A percentile compares a stretch with the other conserved stretches of the same genome.
Evolutionary conservation across 23 tunicate genomes (phyloP).

Genomic region (Trididemnum clinides): DNA sequence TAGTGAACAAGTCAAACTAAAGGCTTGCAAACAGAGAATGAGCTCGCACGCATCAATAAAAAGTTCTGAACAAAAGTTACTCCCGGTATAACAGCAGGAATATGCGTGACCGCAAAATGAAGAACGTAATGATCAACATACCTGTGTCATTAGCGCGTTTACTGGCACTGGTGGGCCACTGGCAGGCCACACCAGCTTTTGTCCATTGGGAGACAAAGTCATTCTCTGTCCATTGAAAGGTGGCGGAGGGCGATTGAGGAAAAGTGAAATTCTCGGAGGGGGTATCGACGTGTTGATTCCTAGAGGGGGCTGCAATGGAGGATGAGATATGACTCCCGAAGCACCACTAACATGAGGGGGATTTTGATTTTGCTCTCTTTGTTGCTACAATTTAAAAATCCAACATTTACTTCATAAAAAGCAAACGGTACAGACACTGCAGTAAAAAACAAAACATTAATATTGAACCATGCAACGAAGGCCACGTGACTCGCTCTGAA

Average conservation of each 20-base stretch:
- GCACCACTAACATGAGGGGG: constrained; percentile 2
- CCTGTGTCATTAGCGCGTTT: constrained; percentile 61
- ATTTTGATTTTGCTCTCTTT: constrained; percentile 1
- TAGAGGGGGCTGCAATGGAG: constrained; percentile 33
- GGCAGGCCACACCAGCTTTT: background rate
- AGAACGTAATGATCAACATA: background rate
- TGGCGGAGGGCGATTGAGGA: constrained; percentile 6
- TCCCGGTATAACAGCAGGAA: no score
- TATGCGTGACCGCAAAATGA: no score
- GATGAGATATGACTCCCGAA: constrained; percentile 42
- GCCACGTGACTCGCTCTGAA: no score
- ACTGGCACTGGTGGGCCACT: constrained; percentile 18
- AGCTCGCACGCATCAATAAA: no score
- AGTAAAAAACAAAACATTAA: no score
- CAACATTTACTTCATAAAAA: no score
- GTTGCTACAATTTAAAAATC: background rate
- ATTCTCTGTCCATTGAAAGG: constrained; percentile 4
- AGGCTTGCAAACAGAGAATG: no score
- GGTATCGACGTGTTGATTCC: constrained; percentile 24
- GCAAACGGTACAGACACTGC: no score
- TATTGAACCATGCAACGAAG: no score
- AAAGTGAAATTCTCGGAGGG: background rate
- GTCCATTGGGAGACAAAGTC: background rate
- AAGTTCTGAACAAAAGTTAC: no score
- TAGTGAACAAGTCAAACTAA: no score